Evolutionary conservation across 2,888 invertebrate species (phyloP).

Genomic region (Protodeltote pygarga): DNA sequence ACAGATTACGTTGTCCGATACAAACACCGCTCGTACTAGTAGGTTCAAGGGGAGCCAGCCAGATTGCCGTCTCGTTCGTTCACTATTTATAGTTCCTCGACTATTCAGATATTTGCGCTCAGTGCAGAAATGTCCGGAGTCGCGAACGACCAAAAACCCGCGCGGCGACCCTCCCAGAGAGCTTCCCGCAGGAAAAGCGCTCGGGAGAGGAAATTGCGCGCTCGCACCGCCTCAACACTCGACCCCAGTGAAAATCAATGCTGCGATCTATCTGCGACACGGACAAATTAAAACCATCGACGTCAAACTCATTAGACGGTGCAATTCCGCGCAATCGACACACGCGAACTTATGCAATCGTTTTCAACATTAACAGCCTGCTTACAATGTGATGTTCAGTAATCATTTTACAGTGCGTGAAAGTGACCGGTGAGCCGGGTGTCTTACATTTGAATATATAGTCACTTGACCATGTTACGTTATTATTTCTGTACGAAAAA

Average conservation of each 20-base stretch:
- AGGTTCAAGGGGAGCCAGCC: slow-evolving; percentile 86
- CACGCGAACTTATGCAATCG: slow-evolving; percentile 75
- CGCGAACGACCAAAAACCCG: slow-evolving; percentile 75
- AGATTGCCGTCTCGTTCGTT: slow-evolving; percentile 79
- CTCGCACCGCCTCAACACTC: slow-evolving; percentile 44
- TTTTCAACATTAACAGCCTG: slow-evolving; percentile 67
- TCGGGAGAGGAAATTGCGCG: slow-evolving; percentile 58
- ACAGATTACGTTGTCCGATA: slow-evolving; percentile 74
- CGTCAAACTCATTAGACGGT: slow-evolving; percentile 72
- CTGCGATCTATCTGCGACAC: slow-evolving; percentile 44
- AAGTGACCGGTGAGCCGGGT: slow-evolving; percentile 62
- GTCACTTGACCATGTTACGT: slow-evolving; percentile 42
- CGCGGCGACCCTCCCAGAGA: slow-evolving; percentile 64
- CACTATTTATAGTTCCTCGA: slow-evolving; percentile 84
- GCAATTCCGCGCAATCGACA: slow-evolving; percentile 73
- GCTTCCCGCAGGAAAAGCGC: slow-evolving; percentile 59
- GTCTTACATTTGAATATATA: slow-evolving; percentile 19
- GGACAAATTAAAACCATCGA: slow-evolving; percentile 66
- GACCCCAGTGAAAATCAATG: slow-evolving; percentile 51
- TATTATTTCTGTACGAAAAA: slow-evolving; percentile 72
- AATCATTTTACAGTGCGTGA: slow-evolving; percentile 68
- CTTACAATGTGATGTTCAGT: slow-evolving; percentile 74
- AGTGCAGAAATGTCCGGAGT: slow-evolving; percentile 84
- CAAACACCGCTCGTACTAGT: slow-evolving; percentile 69
- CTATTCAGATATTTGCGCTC: slow-evolving; percentile 82